These are phyloP conservation scores for Sphaeridia pumilis DNA, from an alignment of 2,888 invertebrate genomes.

Conservation along the genomic window DNA sequence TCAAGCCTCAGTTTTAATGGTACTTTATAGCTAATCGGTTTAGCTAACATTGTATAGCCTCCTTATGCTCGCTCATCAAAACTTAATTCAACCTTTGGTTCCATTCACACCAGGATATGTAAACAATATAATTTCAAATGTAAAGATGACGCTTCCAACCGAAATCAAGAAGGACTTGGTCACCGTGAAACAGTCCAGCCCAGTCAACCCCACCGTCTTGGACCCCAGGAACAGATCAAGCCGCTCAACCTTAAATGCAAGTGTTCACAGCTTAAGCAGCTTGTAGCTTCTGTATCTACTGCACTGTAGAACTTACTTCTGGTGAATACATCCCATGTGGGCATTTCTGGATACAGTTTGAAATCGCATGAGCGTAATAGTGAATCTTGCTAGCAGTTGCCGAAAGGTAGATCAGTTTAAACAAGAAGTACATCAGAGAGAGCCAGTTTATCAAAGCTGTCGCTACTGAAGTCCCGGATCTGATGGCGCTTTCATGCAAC, in stretches of 20 bases:
- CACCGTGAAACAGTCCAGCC: slow-evolving; percentile 27
- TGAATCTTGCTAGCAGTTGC: slow-evolving; percentile 23
- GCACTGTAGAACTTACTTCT: slow-evolving; percentile 17
- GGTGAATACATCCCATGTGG: slow-evolving; percentile 20
- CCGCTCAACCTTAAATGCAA: slow-evolving; percentile 22
- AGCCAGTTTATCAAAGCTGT: not conserved
- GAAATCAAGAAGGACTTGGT: slow-evolving; percentile 26
- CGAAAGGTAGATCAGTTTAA: slow-evolving; percentile 20
- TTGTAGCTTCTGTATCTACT: not conserved
- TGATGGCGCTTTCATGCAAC: slow-evolving; percentile 22
- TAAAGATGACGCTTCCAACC: slow-evolving; percentile 29
- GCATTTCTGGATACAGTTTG: slow-evolving; percentile 23
- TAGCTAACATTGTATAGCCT: too few species aligned
- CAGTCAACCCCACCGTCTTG: slow-evolving; percentile 22
- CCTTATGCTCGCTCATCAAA: too few species aligned
- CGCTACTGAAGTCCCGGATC: not conserved
- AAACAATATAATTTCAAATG: slow-evolving; percentile 29
- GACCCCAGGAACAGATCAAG: slow-evolving; percentile 25
- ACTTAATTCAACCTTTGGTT: not conserved
- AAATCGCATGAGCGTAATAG: slow-evolving; percentile 28
- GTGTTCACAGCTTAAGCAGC: not conserved
- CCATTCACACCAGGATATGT: slow-evolving; percentile 10
- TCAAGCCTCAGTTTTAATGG: slow-evolving; percentile 12
- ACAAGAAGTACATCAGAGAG: slow-evolving; percentile 18
- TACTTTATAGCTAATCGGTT: not conserved